Evolutionary conservation across 2,113 vertebrate genomes (phyloP).

Genomic region (Bettongia penicillata): DNA sequence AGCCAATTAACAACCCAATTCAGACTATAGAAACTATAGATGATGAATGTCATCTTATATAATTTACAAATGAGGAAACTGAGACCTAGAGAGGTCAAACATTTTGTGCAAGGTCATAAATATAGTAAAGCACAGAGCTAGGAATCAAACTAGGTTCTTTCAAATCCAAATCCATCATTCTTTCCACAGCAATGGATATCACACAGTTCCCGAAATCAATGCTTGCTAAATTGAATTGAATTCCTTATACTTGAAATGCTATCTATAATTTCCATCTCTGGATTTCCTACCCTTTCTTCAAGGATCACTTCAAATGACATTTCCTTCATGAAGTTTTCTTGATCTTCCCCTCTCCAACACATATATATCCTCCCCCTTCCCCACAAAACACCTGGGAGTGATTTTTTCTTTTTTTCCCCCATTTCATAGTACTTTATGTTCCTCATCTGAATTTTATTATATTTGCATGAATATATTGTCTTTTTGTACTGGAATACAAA

Average conservation of each 20-base stretch:
- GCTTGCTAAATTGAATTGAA: background rate
- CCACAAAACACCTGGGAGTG: background rate
- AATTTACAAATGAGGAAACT: background rate
- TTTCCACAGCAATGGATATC: background rate
- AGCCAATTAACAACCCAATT: background rate
- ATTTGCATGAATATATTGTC: background rate
- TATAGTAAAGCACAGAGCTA: background rate
- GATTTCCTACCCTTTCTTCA: background rate
- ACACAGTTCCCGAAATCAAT: background rate
- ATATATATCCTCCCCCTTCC: background rate
- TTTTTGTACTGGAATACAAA: background rate
- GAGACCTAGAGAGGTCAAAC: background rate
- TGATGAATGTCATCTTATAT: background rate
- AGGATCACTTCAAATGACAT: background rate
- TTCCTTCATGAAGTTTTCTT: background rate
- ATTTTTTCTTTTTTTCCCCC: background rate
- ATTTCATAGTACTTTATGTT: background rate
- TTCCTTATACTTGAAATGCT: background rate
- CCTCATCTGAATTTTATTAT: background rate
- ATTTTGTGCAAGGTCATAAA: background rate
- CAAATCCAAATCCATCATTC: background rate
- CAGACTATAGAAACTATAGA: background rate
- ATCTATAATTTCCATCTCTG: background rate
- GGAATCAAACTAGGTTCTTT: background rate
- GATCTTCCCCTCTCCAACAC: background rate